Conservation (phyloP, 2,888 invertebrate species). For the Tineola bisselliella region DNA sequence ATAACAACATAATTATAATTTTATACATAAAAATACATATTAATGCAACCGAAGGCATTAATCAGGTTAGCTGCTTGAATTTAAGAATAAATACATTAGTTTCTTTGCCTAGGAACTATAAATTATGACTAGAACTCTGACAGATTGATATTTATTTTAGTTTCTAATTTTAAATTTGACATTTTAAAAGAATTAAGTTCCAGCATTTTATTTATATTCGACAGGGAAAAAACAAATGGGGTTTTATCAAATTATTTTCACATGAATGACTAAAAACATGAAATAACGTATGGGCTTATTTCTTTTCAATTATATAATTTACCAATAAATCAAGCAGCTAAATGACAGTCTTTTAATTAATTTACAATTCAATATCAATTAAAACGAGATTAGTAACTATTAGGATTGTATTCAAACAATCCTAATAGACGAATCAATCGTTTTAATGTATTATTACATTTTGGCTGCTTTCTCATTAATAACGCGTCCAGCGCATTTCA, state of each 20-base stretch:
- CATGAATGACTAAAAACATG: too few species aligned
- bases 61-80: neutral
- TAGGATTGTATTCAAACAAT: conserved; percentile 2
- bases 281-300: too few species aligned
- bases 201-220: neutral
- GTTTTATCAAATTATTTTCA: neutral
- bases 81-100: neutral
- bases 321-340: neutral
- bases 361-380: neutral
- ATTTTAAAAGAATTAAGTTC: neutral
- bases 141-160: too few species aligned
- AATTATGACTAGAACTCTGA: neutral
- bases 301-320: too few species aligned
- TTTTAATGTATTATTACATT: neutral
- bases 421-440: neutral
- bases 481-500: neutral
- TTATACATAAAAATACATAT: neutral
- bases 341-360: neutral
- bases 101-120: neutral
- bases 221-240: neutral
- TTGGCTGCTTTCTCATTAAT: neutral
- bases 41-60: neutral
- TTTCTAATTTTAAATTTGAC: neutral
- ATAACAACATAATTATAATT: neutral
- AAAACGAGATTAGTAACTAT: neutral